These are phyloP conservation scores for Delichon dasypus DNA, from an alignment of 2,797 vertebrate genomes.

Conservation along the genomic window DNA sequence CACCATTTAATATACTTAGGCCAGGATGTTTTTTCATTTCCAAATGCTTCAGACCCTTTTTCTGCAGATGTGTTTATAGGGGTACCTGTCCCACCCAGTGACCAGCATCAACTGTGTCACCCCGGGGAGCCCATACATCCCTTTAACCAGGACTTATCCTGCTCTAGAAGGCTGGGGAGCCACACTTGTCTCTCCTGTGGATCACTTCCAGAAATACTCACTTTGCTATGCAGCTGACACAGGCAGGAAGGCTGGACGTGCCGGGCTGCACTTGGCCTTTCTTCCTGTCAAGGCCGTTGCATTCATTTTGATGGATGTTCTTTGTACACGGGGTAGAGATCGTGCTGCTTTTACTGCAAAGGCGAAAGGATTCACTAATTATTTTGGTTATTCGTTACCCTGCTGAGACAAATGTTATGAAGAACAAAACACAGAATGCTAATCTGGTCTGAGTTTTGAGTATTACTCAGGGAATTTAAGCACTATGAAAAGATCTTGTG, in stretches of 20 bases:
- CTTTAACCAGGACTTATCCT: background rate
- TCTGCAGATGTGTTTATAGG: background rate
- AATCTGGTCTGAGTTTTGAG: background rate
- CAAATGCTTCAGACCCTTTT: background rate
- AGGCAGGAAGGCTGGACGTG: background rate
- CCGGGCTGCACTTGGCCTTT: background rate
- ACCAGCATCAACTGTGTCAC: background rate
- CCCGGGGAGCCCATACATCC: background rate
- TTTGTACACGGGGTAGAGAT: background rate
- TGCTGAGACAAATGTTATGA: background rate
- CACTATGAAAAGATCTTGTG: background rate
- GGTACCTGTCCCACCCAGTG: background rate
- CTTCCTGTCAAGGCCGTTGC: background rate
- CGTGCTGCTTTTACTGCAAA: background rate
- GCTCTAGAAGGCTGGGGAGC: background rate
- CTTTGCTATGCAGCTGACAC: background rate
- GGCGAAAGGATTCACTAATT: background rate
- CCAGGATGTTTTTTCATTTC: background rate
- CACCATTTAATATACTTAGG: background rate
- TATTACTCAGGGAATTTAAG: background rate
- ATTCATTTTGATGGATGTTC: background rate
- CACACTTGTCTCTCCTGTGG: background rate
- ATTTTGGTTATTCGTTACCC: background rate
- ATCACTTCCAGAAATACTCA: background rate
- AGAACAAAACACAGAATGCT: background rate